Evolutionary conservation across 2,797 vertebrate genomes (phyloP), one percentile per base, ranked within the genome.

Genomic region (Diplodus puntazzo): DNA sequence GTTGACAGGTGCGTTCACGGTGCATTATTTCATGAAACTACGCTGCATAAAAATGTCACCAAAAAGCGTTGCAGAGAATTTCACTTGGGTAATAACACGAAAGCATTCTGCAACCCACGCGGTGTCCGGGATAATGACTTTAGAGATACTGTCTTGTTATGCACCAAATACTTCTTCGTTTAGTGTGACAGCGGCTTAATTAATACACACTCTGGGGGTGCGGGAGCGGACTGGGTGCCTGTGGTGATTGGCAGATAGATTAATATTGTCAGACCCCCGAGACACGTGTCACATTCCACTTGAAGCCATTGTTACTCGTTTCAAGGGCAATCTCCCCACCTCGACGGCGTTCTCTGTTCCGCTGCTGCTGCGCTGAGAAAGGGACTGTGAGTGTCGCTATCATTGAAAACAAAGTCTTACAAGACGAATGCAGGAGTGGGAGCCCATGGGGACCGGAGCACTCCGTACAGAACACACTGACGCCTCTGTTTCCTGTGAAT

Each of bases 181-280:
- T 94, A 92, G 87, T 87, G 85, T 92, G 91, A 96, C 90, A 93
- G 90, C 87, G 69, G 75, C 90, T 94, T 97, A 96, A 97, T 98
- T 97, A 97, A 95, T 96, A 96, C 94, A 95, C 95, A 95, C 94
- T 93, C 92, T 85, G 74, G 94, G 95, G 92, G 88, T 92, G 88
- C 88, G 85, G 89, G 84, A 83, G 60, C 94, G 92, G 92, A 83
- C 91, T 89, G 87, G 90, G 89, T 86, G 95, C 93, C 92, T 75
- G 73, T 90, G 88, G 93, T 95, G 94, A 96, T 96, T 96, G 96
- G 96, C 94, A 94, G 95, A 96, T 95, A 97, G 96, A 98, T 98
- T 97, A 97, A 97, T 97, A 96, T 95, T 95, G 95, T 96, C 96
- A 96, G 95, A 94, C 95, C 94, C 95, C 81, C 81, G 96, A 96